Percentiles rank a stretch among this genome's conserved stretches.
Conservation (phyloP, 2,113 vertebrate species). For the Calyptommatus sinebrachiatus region DNA sequence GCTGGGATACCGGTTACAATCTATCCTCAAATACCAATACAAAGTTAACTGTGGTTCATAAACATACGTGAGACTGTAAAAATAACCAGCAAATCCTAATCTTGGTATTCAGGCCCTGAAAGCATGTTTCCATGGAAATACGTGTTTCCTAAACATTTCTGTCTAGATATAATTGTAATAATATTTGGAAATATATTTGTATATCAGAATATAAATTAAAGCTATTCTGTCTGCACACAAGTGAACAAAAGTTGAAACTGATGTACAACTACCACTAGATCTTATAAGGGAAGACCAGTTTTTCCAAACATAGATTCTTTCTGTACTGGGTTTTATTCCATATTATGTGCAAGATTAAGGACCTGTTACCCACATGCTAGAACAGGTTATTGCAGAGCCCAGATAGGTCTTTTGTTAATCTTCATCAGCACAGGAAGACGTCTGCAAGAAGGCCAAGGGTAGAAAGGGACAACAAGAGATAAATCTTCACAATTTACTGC, state of each 20-base stretch:
- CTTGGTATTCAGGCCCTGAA: slow-evolving; percentile 16
- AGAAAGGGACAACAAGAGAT: background rate
- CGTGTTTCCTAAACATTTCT: slow-evolving; percentile 62
- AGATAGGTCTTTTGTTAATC: too few species aligned
- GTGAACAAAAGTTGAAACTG: background rate
- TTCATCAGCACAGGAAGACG: too few species aligned
- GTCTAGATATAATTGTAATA: slow-evolving; percentile 43
- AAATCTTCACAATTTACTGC: background rate
- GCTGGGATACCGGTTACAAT: slow-evolving; percentile 39
- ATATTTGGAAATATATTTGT: slow-evolving; percentile 2
- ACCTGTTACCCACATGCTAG: too few species aligned
- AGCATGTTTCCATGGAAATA: slow-evolving; percentile 61
- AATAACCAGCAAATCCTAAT: slow-evolving; percentile 32
- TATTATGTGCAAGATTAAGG: too few species aligned
- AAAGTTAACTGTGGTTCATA: slow-evolving; percentile 47
- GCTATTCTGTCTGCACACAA: background rate
- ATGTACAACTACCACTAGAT: background rate
- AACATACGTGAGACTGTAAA: slow-evolving; percentile 44
- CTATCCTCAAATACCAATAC: slow-evolving; percentile 38
- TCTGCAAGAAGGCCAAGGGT: too few species aligned
- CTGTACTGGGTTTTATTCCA: too few species aligned
- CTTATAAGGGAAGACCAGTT: background rate
- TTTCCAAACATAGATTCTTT: background rate
- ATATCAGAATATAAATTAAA: background rate
- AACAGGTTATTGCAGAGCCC: too few species aligned